Conservation (phyloP, 1,140 invertebrate genomes). For the Phymastichus coffea region DNA sequence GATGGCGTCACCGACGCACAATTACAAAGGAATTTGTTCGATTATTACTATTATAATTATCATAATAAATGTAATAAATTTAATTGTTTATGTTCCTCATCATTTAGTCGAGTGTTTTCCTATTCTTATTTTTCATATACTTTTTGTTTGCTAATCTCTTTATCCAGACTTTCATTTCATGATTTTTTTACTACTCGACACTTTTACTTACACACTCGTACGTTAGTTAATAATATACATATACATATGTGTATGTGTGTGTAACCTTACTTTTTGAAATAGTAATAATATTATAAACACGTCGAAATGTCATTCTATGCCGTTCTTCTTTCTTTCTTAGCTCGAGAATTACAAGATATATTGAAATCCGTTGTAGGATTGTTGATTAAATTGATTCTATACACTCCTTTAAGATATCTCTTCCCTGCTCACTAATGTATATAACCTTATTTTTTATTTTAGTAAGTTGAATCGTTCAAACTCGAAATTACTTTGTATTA, state of each 20-base stretch:
- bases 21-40: slow-evolving; percentile 6
- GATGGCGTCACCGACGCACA: neutral
- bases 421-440: no score
- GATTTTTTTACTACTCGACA: neutral
- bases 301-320: slow-evolving; percentile 6
- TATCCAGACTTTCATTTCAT: neutral
- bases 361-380: slow-evolving; percentile 24
- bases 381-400: slow-evolving; percentile 27
- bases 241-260: no score
- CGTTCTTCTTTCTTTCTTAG: slow-evolving; percentile 5
- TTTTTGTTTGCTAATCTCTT: neutral
- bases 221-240: no score
- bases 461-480: no score
- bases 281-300: slow-evolving; percentile 12
- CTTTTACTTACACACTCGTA: no score
- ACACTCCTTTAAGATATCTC: no score
- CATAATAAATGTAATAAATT: slow-evolving; percentile 20
- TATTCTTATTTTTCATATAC: neutral
- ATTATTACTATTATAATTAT: slow-evolving; percentile 21
- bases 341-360: slow-evolving; percentile 9
- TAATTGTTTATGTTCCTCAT: no score
- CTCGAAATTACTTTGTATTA: no score
- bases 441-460: no score
- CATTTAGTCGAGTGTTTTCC: no score
- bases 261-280: neutral